Evolutionary conservation across 2,888 invertebrate genomes (phyloP).

Genomic region (Eupithecia centaureata): DNA sequence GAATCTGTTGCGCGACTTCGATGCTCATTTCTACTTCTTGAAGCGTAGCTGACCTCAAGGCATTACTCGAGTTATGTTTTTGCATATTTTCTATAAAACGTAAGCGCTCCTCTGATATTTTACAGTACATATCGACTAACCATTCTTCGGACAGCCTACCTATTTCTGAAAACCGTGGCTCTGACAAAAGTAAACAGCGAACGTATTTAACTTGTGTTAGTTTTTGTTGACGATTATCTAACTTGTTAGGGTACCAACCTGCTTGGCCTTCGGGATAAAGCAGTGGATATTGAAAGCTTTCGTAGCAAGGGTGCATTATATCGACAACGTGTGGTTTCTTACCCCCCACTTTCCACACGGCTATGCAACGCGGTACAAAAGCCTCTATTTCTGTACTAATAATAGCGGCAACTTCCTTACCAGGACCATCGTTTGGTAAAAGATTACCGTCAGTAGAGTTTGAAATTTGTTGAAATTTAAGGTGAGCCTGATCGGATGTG

Average conservation of each 20-base stretch:
- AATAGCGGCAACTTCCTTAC: too few relatives aligned
- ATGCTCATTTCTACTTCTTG: constrained; percentile 12
- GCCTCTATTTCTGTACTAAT: too few relatives aligned
- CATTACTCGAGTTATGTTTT: not conserved
- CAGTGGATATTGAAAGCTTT: not conserved
- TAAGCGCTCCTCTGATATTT: constrained; percentile 4
- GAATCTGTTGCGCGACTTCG: too few relatives aligned
- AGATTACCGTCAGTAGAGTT: constrained; percentile 6
- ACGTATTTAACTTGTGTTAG: constrained; percentile 13
- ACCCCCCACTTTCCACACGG: too few relatives aligned
- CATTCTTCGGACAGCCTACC: too few relatives aligned
- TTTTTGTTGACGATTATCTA: constrained; percentile 8
- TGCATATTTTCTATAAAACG: not conserved
- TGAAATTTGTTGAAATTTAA: constrained; percentile 4
- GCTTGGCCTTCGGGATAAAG: constrained; percentile 15
- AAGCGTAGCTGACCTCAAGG: not conserved
- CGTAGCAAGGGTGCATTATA: not conserved
- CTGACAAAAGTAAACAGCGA: constrained; percentile 13
- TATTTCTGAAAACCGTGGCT: too few relatives aligned
- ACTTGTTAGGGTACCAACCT: constrained; percentile 13
- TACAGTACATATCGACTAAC: too few relatives aligned
- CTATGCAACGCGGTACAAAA: too few relatives aligned
- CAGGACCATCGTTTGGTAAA: too few relatives aligned
- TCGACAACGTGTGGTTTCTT: too few relatives aligned
- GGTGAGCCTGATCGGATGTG: constrained; percentile 4